These are phyloP conservation scores for Drosophila pruinosa DNA, from an alignment of 1,140 invertebrate species.

Conservation along the genomic window DNA sequence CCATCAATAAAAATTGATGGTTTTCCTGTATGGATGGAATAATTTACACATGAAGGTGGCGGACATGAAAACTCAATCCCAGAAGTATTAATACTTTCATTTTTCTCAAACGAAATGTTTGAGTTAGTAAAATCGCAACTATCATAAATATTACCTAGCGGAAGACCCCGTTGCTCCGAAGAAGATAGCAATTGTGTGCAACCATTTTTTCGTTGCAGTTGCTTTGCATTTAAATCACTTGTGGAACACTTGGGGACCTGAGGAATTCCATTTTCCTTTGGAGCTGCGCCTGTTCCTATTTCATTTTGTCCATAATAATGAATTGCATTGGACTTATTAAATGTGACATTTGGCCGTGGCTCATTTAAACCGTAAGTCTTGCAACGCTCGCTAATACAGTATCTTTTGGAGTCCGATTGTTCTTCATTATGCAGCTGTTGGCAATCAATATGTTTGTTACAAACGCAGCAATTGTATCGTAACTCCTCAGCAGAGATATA, in stretches of 20 bases:
- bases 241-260: neutral
- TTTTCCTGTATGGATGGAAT: neutral
- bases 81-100: neutral
- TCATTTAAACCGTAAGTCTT: neutral
- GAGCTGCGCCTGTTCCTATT: neutral
- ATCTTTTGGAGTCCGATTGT: neutral
- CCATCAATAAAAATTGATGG: neutral
- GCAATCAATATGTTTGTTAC: conserved; percentile 35
- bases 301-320: neutral
- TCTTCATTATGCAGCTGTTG: neutral
- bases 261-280: neutral
- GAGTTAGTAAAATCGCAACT: neutral
- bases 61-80: neutral
- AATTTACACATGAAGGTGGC: neutral
- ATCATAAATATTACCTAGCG: no score
- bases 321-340: neutral
- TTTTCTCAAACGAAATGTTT: neutral
- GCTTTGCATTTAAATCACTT: neutral
- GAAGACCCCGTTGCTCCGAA: no score
- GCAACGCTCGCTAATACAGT: neutral
- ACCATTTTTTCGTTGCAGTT: neutral
- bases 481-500: conserved; percentile 24
- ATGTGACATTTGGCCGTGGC: neutral
- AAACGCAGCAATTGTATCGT: conserved; percentile 42
- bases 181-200: neutral